phyloP scores from a whole-genome alignment of 2,797 vertebrate species.

The Schizopygopsis pylzovi region DNA sequence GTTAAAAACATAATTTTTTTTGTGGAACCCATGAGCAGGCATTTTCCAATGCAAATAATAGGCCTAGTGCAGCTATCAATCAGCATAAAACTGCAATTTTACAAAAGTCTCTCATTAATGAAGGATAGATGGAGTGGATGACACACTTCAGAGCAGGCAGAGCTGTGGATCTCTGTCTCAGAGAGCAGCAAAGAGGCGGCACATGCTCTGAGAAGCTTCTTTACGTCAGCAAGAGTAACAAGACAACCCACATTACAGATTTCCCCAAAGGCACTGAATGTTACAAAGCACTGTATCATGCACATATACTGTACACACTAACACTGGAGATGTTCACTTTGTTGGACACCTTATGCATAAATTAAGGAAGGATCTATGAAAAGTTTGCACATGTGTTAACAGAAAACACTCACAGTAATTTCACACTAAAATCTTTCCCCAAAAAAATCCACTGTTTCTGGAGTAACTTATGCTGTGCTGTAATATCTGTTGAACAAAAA shows the following conservation, averaged over 20 bases:
- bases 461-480: not conserved
- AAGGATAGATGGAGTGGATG: constrained; percentile 4
- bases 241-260: constrained; percentile 53
- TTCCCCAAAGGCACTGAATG: constrained; percentile 43
- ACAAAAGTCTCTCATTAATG: not conserved
- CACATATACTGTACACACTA: constrained; percentile 18
- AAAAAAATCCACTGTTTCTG: not conserved
- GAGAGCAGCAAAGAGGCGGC: constrained; percentile 52
- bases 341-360: not conserved
- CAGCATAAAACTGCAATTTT: not conserved
- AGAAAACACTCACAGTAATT: too few relatives aligned
- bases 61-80: not conserved
- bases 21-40: not conserved
- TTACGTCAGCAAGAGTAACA: constrained; percentile 54
- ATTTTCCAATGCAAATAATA: not conserved
- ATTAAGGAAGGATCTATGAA: not conserved
- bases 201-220: constrained; percentile 48
- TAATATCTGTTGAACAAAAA: not conserved
- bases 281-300: constrained; percentile 37
- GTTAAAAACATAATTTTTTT: not conserved
- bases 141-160: constrained; percentile 7
- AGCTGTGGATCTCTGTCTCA: constrained; percentile 21
- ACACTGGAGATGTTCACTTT: not conserved
- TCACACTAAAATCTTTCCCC: too few relatives aligned
- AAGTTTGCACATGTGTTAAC: not conserved